Evolutionary conservation across 2,113 vertebrate genomes (phyloP), one percentile per base, ranked within the genome.

Genomic region (Guaruba guarouba): DNA sequence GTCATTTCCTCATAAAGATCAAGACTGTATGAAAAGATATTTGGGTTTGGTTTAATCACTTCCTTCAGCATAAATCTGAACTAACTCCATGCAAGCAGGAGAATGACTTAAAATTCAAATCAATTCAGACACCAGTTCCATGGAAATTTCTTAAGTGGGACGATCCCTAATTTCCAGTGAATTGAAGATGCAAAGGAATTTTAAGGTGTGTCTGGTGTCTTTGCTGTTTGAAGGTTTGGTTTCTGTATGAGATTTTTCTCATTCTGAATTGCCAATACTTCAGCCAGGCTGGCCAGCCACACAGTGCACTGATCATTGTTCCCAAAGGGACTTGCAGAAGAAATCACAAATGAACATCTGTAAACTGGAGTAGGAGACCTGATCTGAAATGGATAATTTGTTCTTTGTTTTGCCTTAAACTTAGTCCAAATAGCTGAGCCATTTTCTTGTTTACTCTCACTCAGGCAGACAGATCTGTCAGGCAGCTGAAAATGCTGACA

Each of bases 401-500:
- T 91, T 93, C 93, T 91, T 84, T 94, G 67, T 88, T 96, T 91
- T 86, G 86, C 82, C 52, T 91, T 89, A 91, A 92, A 92, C 69
- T 90, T 37, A n/a, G 59, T 85, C 83, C 93, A 88, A 88, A 64
- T 29, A 77, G 44, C 86, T 88, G 91, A 84, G 86, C 62, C 62
- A 19, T 79, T 86, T 86, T 92, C 77, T 91, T 90, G 88, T 90
- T 96, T 92, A 68, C 86, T 33, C 77, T 96, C 63, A 73, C 62
- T 59, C 22, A 73, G 88, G 76, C 90, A 92, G 92, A 29, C 69
- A 82, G 83, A 69, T 93, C 92, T 93, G 90, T 73, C 95, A 96
- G 95, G 88, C 92, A 91, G 86, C 77, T 94, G 93, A 76, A 94
- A 92, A 94, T 18, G 62, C 88, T 94, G 95, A 89, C 93, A 77